Evolutionary conservation across 2,888 invertebrate species (phyloP), one percentile per base, ranked within the genome.

Genomic region (Latheticus oryzae): DNA sequence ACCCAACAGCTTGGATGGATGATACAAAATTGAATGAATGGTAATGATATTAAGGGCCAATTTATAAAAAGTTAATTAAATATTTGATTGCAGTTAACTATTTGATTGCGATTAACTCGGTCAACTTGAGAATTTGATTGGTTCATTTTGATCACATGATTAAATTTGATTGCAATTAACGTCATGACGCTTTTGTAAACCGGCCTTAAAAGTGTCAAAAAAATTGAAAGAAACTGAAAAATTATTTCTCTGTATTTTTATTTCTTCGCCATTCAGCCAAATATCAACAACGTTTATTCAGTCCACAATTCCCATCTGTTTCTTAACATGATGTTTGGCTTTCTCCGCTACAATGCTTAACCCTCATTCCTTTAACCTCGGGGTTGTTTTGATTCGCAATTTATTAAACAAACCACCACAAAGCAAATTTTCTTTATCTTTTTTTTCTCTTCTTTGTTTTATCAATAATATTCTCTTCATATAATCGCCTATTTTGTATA

Each of bases 131-230:
- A n/a, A n/a, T n/a, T n/a, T n/a, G n/a, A n/a, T n/a, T n/a, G n/a
- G n/a, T 21, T 48, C 21, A 23, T 48, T 48, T 32, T n/a, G n/a
- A n/a, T n/a, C n/a, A n/a, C n/a, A 48, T 48, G 33, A 13, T 35
- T 21, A 13, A 21, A 21, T 32, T 48, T 32, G 33, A n/a, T n/a
- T 48, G 33, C 48, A 48, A 48, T 48, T 48, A 48, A 48, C 48
- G 32, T 32, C 32, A 33, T 33, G 35, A 48, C 48, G 48, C 35
- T 48, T 35, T 24, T 24, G n/a, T 24, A n/a, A n/a, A n/a, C 3
- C 24, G 9, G 24, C n/a, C 9, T 24, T 24, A 24, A 24, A 24
- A 24, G 9, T 24, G n/a, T 9, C 24, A 24, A 24, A 9, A 24
- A n/a, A 24, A 24, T 9, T 8, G n/a, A 9, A 9, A 9, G 9